A percentile compares a stretch with the other conserved stretches of the same genome.
Conservation (phyloP, 2,797 vertebrate genomes). For the Hylomyscus alleni region DNA sequence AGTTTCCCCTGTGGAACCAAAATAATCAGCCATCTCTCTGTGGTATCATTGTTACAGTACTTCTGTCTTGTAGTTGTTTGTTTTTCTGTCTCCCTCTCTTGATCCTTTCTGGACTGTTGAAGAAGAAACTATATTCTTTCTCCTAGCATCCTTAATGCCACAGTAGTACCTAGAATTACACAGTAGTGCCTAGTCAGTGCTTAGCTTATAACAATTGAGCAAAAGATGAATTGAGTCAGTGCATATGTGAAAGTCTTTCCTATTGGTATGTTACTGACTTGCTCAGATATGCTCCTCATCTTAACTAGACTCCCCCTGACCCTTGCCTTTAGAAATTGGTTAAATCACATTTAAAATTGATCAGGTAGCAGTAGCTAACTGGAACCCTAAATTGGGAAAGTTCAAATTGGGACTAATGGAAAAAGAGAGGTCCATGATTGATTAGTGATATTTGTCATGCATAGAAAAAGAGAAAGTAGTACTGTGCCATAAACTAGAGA, state of each 20-base stretch:
- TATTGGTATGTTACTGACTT: neutral
- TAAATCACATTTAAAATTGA: neutral
- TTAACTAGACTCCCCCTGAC: neutral
- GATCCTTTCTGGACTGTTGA: no score
- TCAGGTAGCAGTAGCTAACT: neutral
- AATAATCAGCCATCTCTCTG: neutral
- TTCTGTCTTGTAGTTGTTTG: neutral
- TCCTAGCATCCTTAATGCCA: neutral
- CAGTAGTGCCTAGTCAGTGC: neutral
- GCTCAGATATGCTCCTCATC: constrained; percentile 1
- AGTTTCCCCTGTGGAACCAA: neutral
- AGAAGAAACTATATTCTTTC: neutral
- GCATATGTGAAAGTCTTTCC: neutral
- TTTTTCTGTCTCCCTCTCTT: neutral
- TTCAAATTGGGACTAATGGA: neutral
- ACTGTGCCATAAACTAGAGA: neutral
- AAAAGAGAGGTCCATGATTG: neutral
- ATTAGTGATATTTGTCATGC: constrained; percentile 3
- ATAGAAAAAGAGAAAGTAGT: neutral
- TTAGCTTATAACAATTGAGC: neutral
- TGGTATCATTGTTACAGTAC: neutral
- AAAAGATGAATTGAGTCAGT: neutral
- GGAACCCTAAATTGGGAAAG: neutral
- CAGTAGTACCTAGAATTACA: neutral
- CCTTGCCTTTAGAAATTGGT: neutral